Percentiles rank a stretch among this genome's conserved stretches.
phyloP scores from a whole-genome alignment of 2,888 invertebrate species.

The Drosophila paranaensis region DNA sequence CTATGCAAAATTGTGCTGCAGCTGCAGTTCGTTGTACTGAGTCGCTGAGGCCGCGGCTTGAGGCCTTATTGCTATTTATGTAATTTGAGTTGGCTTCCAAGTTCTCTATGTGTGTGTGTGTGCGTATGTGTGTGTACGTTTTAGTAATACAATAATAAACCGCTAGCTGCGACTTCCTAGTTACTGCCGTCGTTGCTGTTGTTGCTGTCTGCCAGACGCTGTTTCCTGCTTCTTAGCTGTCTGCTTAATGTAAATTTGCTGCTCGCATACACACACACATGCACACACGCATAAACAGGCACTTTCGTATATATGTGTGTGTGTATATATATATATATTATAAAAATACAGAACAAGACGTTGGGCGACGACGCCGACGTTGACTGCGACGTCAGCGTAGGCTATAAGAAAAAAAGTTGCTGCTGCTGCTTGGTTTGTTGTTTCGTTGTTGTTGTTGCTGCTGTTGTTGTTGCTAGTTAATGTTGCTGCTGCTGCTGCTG shows the following conservation, averaged over 20 bases:
- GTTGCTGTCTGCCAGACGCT: conserved; percentile 19
- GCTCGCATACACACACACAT: conserved; percentile 35
- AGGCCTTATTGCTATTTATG: conserved; percentile 68
- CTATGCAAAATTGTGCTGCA: conserved; percentile 59
- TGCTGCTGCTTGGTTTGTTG: conserved; percentile 21
- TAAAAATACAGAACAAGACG: conserved; percentile 49
- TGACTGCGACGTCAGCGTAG: conserved; percentile 7
- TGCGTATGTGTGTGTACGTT: conserved; percentile 22
- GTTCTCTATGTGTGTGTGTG: conserved; percentile 52
- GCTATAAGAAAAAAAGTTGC: conserved; percentile 26
- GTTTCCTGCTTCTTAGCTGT: conserved; percentile 72
- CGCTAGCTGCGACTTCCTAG: conserved; percentile 69
- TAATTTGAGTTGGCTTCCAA: conserved; percentile 69
- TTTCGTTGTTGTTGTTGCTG: conserved; percentile 42
- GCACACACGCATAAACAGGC: conserved; percentile 23
- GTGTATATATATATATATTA: conserved; percentile 34
- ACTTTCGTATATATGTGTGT: conserved; percentile 30
- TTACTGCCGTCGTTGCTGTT: conserved; percentile 32
- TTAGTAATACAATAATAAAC: conserved; percentile 73
- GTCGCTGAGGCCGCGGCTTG: conserved; percentile 30
- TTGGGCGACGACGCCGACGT: conserved; percentile 25
- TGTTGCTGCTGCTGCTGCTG: conserved; percentile 47
- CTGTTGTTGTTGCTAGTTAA: conserved; percentile 65
- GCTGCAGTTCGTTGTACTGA: conserved; percentile 74
- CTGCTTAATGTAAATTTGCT: conserved; percentile 59